Evolutionary conservation across 35 echinoderm and acorn worm species (phyloP), one percentile per base, ranked within the genome.

Genomic region (Eucidaris tribuloides): DNA sequence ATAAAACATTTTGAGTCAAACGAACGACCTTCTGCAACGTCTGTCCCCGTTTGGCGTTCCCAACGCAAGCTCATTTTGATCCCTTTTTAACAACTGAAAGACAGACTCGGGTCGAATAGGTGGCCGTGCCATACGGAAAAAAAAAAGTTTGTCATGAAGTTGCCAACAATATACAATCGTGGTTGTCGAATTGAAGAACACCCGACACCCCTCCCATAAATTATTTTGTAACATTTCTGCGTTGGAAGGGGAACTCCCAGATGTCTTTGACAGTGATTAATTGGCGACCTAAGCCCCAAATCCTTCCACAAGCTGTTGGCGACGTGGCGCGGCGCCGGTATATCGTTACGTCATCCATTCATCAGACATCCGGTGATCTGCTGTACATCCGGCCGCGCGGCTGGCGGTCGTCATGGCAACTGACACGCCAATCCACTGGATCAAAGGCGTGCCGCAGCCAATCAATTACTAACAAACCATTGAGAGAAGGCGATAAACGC

Each of bases 401-500:
- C 37, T 74, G 68, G 68, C 68, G 68, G 68, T 74, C 68, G 68
- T 32, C 68, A 74, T 74, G 30, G 68, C 11, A 74, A 74, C 68
- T 19, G 35, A 74, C 36, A 74, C 68, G 68, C 68, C 68, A 74
- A 74, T 74, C 68, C 38, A 27, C 35, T 25, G 44, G 35, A 20
- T 74, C 68, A 74, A 74, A 74, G 68, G 68, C 68, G 7, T 18
- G 0, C 68, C 68, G 68, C 68, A 44, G 68, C 68, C 68, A 74
- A 74, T 74, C 68, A 74, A 74, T 74, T 74, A 74, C 68, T 74
- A 74, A 74, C 68, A 74, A 74, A 74, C 68, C 37, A 74, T 44
- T 40, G 68, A 74, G 68, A 74, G 68, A n/a, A 74, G 18, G 35
- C 35, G 44, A 42, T 42, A 74, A 74, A 25, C 35, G 68, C 68